Evolutionary conservation across 2,797 vertebrate genomes (phyloP), one percentile per base, ranked within the genome.

Genomic region (Enteromius radiatus): DNA sequence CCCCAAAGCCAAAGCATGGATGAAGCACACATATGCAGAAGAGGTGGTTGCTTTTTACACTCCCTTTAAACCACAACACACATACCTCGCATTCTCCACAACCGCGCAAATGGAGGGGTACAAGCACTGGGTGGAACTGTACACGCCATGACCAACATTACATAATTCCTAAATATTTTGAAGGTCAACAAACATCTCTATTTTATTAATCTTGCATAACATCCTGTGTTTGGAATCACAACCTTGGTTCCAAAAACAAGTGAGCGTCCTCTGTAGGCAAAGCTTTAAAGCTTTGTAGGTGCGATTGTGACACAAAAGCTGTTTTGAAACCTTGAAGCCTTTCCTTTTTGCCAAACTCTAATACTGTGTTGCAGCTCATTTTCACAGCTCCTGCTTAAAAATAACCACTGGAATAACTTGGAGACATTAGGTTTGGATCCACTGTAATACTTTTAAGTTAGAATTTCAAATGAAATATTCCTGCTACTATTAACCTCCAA

Each of bases 41-140:
- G 91, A 92, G 89, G 91, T 89, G 87, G 88, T 84, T 78, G 84
- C 88, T 89, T 90, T 86, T 87, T 87, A 88, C 86, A 84, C 88
- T 88, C 49, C 78, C 31, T 89, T 85, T 89, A 89, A 73, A 91
- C 91, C 88, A 3, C 90, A 49, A 81, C 78, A 87, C 83, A 73
- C 85, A 89, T 84, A 78, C 83, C 81, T 36, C 43, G 52, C 76
- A 94, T 93, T 93, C 92, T 88, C 90, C 10, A 79, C 89, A 91
- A 91, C 92, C 90, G 65, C 91, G 91, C 84, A 74, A 68, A 80
- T 86, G 87, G 88, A 91, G 89, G 88, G 90, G 61, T 84, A 89
- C 90, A 87, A 87, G 41, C 7, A 23, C 33, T 77, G 45, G 77
- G 70, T 75, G 52, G 45, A 45, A 75, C 69, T 19, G 11, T 17